These are phyloP conservation scores for Himantopus leucocephalus DNA, from an alignment of 2,113 vertebrate genomes.

Conservation along the genomic window DNA sequence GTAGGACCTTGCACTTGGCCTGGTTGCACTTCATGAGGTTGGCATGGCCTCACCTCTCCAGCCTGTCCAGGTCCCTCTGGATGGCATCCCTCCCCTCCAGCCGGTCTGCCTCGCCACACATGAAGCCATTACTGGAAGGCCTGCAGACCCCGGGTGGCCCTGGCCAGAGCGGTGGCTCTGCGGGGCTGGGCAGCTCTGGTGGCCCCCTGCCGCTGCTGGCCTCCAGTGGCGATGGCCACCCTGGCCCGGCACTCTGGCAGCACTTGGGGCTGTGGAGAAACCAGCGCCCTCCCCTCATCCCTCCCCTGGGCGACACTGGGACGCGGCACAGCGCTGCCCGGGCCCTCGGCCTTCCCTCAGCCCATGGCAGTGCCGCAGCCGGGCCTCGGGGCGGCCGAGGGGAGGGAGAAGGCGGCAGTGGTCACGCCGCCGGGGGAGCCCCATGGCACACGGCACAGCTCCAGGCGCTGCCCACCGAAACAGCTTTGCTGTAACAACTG, in stretches of 20 bases:
- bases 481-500: background rate
- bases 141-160: background rate
- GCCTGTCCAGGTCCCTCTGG: too few species aligned
- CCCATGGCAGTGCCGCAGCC: accelerated
- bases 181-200: background rate
- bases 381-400: background rate
- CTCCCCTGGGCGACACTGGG: accelerated
- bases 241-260: too few species aligned
- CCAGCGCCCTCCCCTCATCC: background rate
- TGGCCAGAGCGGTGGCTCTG: background rate
- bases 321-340: background rate
- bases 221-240: accelerated
- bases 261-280: background rate
- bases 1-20: too few species aligned
- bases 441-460: background rate
- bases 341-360: background rate
- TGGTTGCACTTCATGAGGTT: too few species aligned
- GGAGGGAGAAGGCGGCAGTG: background rate
- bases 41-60: too few species aligned
- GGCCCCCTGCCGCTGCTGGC: background rate
- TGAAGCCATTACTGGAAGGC: background rate
- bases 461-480: background rate
- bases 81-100: too few species aligned
- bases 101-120: too few species aligned
- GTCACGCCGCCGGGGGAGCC: too few species aligned